A percentile compares a stretch with the other conserved stretches of the same genome.
phyloP scores from a whole-genome alignment of 1,140 invertebrate species.

The Saccostrea echinata region DNA sequence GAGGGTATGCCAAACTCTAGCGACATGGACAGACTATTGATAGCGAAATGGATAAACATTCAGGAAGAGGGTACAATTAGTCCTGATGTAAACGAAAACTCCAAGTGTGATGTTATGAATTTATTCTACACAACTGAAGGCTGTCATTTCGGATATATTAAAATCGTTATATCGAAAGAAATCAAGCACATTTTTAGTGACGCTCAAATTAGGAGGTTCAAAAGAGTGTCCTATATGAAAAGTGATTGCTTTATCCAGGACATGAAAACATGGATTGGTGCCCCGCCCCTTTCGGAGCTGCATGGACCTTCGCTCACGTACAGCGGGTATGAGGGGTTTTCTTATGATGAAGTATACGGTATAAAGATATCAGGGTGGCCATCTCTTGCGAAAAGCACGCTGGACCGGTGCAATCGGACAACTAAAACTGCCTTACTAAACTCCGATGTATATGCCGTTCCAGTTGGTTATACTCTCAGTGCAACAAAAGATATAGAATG shows the following conservation, averaged over 20 bases:
- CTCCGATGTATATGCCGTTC: not conserved
- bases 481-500: not conserved
- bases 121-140: not conserved
- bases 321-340: too few relatives aligned
- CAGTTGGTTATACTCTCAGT: not conserved
- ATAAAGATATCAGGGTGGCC: not conserved
- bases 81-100: not conserved
- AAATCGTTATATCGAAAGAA: not conserved
- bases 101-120: not conserved
- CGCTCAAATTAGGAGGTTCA: not conserved
- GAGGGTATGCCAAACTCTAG: not conserved
- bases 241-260: too few relatives aligned
- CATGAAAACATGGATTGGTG: too few relatives aligned
- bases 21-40: not conserved
- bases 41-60: not conserved
- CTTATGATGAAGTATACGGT: not conserved
- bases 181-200: not conserved
- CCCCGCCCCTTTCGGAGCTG: too few relatives aligned
- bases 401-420: not conserved
- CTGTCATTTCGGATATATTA: not conserved
- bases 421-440: not conserved
- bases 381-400: not conserved
- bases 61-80: not conserved
- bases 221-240: not conserved
- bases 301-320: too few relatives aligned